These are phyloP conservation scores for Willisornis vidua DNA, from an alignment of 2,113 vertebrate species.

Conservation along the genomic window DNA sequence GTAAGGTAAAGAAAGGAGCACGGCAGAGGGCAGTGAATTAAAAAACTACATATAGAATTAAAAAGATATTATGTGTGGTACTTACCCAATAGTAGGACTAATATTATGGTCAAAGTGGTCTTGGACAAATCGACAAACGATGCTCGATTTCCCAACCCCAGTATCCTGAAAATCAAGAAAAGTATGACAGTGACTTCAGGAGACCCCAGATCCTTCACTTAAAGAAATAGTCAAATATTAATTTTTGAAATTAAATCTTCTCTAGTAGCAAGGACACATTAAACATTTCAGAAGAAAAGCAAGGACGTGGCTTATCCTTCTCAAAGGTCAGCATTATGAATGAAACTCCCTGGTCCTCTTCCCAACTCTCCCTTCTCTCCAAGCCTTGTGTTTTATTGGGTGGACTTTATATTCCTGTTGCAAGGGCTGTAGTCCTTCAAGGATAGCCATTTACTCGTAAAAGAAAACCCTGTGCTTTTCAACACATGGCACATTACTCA, in stretches of 20 bases:
- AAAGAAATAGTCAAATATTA: not conserved
- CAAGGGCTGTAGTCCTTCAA: not conserved
- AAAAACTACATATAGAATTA: not conserved
- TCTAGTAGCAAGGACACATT: not conserved
- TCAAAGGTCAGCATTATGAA: not conserved
- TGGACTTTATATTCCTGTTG: not conserved
- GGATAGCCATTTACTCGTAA: not conserved
- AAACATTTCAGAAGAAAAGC: not conserved
- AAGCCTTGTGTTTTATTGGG: not conserved
- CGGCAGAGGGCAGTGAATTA: not conserved
- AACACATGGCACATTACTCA: fast-evolving
- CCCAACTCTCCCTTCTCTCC: not conserved
- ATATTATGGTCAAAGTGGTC: conserved; percentile 98
- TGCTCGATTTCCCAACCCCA: conserved; percentile 96
- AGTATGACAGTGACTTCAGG: not conserved
- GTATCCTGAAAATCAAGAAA: conserved; percentile 86
- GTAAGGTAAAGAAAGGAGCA: not conserved
- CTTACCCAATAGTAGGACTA: conserved; percentile 97
- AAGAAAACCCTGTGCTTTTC: not conserved
- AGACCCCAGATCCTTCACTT: not conserved
- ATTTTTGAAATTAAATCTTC: not conserved
- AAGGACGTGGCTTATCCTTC: not conserved
- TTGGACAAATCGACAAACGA: conserved; percentile 95
- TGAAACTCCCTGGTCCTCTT: not conserved
- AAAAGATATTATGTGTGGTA: not conserved